Conservation (phyloP, 2,797 vertebrate genomes). For the Anguilla obscura region DNA sequence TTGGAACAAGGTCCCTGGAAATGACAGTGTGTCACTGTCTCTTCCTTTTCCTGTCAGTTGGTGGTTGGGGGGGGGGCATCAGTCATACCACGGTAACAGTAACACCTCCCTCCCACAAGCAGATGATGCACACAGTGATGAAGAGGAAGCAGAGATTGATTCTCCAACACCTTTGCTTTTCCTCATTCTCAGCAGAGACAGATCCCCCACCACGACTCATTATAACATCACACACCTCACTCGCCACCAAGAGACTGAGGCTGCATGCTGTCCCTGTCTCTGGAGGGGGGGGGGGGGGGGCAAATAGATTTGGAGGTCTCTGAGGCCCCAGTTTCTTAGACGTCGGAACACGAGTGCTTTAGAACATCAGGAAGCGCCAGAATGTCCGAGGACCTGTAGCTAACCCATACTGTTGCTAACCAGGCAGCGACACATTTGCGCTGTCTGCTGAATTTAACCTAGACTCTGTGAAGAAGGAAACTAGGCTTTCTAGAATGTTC, state of each 20-base stretch:
- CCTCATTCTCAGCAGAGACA: neutral
- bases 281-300: neutral
- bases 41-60: neutral
- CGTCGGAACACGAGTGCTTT: neutral
- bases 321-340: neutral
- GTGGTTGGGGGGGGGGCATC: neutral
- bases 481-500: too few species aligned
- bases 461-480: too few species aligned
- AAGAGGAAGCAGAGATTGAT: neutral
- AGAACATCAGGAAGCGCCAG: neutral
- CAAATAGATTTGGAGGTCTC: neutral
- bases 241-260: neutral
- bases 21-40: neutral
- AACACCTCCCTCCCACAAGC: neutral
- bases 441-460: too few species aligned
- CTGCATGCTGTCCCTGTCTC: neutral
- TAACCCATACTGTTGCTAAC: too few species aligned
- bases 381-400: neutral
- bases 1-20: neutral
- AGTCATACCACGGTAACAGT: neutral
- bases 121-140: neutral
- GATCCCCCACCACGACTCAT: neutral
- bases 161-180: neutral
- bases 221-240: neutral
- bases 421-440: too few species aligned